These are phyloP conservation scores for Pandemis corylana DNA, from an alignment of 2,888 invertebrate genomes.

Conservation along the genomic window DNA sequence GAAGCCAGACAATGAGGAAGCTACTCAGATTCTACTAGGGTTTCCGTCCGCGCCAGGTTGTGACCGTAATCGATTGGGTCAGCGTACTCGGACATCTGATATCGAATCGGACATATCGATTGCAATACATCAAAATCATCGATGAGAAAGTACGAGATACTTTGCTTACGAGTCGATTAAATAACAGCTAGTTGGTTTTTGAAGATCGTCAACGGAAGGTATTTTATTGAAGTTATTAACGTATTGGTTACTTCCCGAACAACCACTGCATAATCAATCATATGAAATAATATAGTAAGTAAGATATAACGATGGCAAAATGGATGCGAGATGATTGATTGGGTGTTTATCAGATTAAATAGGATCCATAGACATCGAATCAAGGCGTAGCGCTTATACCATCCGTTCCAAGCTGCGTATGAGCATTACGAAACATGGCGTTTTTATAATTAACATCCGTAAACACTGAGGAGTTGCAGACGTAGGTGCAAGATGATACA, in stretches of 20 bases:
- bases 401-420: background rate
- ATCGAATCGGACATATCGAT: slow-evolving; percentile 33
- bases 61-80: slow-evolving; percentile 50
- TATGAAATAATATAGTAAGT: background rate
- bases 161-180: slow-evolving; percentile 18
- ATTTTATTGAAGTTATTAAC: background rate
- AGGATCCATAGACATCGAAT: background rate
- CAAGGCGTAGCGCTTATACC: background rate
- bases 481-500: background rate
- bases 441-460: slow-evolving; percentile 1
- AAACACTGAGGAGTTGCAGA: background rate
- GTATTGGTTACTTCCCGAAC: background rate
- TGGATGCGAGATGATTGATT: background rate
- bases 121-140: slow-evolving; percentile 19
- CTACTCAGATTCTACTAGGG: slow-evolving; percentile 54
- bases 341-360: background rate
- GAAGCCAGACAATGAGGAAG: slow-evolving; percentile 57
- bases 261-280: background rate
- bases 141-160: slow-evolving; percentile 34
- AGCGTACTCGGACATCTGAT: slow-evolving; percentile 42
- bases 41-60: slow-evolving; percentile 58
- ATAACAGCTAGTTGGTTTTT: background rate
- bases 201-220: background rate
- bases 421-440: background rate
- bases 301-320: background rate